These are phyloP conservation scores for Chirona hameri DNA, from an alignment of 2,888 invertebrate genomes.

Conservation along the genomic window DNA sequence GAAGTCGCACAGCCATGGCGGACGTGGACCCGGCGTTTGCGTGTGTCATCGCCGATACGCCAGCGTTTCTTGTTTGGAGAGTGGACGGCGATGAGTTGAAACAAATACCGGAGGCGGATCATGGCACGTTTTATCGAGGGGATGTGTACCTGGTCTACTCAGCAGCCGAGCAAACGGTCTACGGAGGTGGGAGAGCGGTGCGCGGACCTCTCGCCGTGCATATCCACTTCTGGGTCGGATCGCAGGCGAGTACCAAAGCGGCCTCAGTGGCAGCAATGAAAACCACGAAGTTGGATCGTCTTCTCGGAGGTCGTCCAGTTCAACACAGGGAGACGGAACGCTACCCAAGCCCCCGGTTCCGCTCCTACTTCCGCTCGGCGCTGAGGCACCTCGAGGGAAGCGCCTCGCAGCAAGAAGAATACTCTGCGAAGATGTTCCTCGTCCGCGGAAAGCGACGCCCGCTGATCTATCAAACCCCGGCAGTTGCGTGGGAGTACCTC, in stretches of 20 bases:
- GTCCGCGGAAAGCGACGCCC: constrained; percentile 79
- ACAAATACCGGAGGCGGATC: constrained; percentile 68
- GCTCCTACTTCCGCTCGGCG: constrained; percentile 79
- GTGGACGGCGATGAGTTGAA: constrained; percentile 77
- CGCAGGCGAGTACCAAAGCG: constrained; percentile 67
- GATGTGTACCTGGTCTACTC: constrained; percentile 80
- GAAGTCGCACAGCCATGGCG: background rate
- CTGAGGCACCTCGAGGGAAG: constrained; percentile 56
- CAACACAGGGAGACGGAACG: constrained; percentile 82
- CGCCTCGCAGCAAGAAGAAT: constrained; percentile 52
- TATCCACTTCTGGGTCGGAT: constrained; percentile 90
- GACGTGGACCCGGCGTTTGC: constrained; percentile 62
- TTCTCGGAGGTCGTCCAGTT: constrained; percentile 68
- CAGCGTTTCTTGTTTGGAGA: constrained; percentile 82
- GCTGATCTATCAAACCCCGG: constrained; percentile 68
- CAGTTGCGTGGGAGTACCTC: constrained; percentile 78
- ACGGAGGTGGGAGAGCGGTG: background rate
- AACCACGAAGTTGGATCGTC: constrained; percentile 78
- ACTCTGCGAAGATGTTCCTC: constrained; percentile 64
- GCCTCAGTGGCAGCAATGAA: constrained; percentile 81
- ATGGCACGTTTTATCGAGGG: constrained; percentile 76
- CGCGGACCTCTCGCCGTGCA: constrained; percentile 63
- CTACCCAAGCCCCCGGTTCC: constrained; percentile 76
- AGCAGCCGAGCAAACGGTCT: constrained; percentile 56
- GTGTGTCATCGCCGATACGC: constrained; percentile 69